Conservation (phyloP, 2,797 vertebrate species). For the Coendou prehensilis region DNA sequence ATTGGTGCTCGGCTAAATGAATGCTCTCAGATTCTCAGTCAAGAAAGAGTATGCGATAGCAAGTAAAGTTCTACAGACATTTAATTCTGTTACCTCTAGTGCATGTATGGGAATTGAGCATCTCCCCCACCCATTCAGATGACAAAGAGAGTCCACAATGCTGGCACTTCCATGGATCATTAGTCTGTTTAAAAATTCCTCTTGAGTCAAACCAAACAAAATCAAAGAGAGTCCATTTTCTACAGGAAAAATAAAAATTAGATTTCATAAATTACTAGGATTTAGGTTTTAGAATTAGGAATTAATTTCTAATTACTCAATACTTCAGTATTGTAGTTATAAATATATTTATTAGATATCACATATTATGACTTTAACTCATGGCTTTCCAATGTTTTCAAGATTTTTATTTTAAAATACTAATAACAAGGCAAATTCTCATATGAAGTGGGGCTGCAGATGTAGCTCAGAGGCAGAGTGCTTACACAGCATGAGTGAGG, state of each 20-base stretch:
- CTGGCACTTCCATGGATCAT: constrained; percentile 96
- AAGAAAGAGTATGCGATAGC: not conserved
- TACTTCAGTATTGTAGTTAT: constrained; percentile 27
- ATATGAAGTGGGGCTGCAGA: not conserved
- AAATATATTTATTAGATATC: not conserved
- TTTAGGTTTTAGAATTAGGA: not conserved
- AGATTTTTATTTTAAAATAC: constrained; percentile 58
- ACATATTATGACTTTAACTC: not conserved
- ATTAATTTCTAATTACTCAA: constrained; percentile 48
- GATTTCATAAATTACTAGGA: constrained; percentile 47
- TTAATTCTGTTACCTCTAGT: constrained; percentile 91
- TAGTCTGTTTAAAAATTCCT: constrained; percentile 94
- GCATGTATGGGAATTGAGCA: constrained; percentile 97
- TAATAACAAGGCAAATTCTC: constrained; percentile 30
- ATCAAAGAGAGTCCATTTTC: constrained; percentile 92
- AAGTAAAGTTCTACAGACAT: not conserved
- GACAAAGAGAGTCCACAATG: constrained; percentile 94
- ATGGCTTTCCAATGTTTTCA: constrained; percentile 54
- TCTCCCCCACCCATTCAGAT: constrained; percentile 96
- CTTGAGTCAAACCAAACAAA: constrained; percentile 94
- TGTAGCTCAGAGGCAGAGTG: not conserved
- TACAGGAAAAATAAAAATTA: constrained; percentile 78
- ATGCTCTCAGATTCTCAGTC: constrained; percentile 5
- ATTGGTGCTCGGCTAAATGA: not conserved
- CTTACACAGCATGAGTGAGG: not conserved